These are phyloP conservation scores for Dasyornis broadbenti DNA, from an alignment of 2,113 vertebrate species.

Conservation along the genomic window DNA sequence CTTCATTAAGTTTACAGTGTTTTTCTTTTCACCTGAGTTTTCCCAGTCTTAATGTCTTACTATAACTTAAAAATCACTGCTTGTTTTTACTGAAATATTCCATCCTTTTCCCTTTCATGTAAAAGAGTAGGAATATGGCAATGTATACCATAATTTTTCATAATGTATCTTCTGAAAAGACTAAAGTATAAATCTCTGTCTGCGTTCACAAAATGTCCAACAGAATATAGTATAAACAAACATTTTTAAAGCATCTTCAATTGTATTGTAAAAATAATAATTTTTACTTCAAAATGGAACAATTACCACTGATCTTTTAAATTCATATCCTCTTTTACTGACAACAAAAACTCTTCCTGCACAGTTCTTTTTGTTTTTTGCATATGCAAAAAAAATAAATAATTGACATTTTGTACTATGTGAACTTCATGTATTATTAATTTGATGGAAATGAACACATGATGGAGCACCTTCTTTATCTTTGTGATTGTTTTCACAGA, in stretches of 20 bases:
- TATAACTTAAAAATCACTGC: conserved; percentile 17
- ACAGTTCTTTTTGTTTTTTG: not conserved
- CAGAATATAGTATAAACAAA: not conserved
- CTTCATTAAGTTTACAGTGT: conserved; percentile 80
- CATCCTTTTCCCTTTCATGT: not conserved
- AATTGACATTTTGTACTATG: conserved; percentile 63
- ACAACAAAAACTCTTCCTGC: not conserved
- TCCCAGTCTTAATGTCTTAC: conserved; percentile 39
- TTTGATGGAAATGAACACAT: conserved; percentile 67
- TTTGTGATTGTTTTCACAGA: conserved; percentile 56
- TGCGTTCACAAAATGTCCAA: not conserved
- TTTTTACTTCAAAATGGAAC: not conserved
- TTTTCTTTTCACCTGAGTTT: conserved; percentile 64
- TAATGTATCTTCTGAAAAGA: not conserved
- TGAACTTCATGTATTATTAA: conserved; percentile 67
- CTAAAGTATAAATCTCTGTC: not conserved
- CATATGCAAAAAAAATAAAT: conserved; percentile 66
- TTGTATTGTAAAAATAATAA: not conserved
- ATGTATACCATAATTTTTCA: not conserved
- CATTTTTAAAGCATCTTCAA: not conserved
- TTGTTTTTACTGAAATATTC: conserved; percentile 6
- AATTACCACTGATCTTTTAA: not conserved
- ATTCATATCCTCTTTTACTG: not conserved
- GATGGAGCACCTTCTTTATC: conserved; percentile 64
- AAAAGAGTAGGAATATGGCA: not conserved